Evolutionary conservation across 2,113 vertebrate genomes (phyloP), one percentile per base, ranked within the genome.

Genomic region (Callaeas wilsoni): DNA sequence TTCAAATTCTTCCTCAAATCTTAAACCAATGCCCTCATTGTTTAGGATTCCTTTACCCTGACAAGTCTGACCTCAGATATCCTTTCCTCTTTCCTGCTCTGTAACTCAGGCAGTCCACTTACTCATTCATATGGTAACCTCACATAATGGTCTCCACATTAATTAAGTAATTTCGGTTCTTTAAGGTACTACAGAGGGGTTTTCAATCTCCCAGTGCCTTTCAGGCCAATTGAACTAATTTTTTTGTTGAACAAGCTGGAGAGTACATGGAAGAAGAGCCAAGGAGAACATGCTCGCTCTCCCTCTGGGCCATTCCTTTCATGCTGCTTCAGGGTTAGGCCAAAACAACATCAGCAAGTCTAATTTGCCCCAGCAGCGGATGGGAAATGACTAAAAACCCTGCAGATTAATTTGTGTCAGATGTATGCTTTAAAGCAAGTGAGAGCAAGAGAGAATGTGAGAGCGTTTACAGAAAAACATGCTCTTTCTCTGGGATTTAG

Each of bases 121-220:
- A 93, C 89, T 98, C 95, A 98, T 99, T 99, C 98, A 98, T 98
- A 99, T 98, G 98, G 97, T 98, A 98, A 99, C 97, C 89, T 20
- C 82, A 95, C 97, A 97, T 98, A 98, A 99, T 98, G 97, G 96
- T 95, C 98, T 98, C 97, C 98, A 98, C 97, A 98, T 98, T 98
- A 97, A 97, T 97, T 97, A 97, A 97, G 84, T 97, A 95, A 97
- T 96, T 97, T 97, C 81, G 60, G 56, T 96, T 95, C 95, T 94
- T 94, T 97, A 96, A 94, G 86, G 80, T 93, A 91, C 77, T 96
- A 88, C 77, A 94, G 95, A 96, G 80, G 44, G 93, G 77, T 90
- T 97, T 97, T 97, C 89, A 91, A 89, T 91, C 80, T 96, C 67
- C 44, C 70, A 82, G 77, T 87, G 93, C 94, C 89, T 96, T 96